Percentiles rank a stretch among this genome's conserved stretches.
These are phyloP conservation scores for Remorina albescens DNA, from an alignment of 2,797 vertebrate genomes.

Conservation along the genomic window DNA sequence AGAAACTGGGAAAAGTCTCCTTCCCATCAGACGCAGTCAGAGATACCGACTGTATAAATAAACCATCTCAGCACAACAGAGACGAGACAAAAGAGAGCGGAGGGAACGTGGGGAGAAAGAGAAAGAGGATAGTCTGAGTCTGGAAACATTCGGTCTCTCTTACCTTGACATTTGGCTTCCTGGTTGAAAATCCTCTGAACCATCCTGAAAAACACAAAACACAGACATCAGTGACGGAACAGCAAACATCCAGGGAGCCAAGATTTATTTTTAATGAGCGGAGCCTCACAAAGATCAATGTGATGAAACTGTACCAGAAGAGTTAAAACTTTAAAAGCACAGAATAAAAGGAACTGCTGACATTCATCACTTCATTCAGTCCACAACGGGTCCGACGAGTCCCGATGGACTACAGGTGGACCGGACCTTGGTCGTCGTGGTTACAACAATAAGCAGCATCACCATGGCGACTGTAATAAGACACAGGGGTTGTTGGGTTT, in stretches of 20 bases:
- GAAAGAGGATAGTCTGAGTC: not conserved
- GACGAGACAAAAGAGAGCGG: not conserved
- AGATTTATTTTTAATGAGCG: too few species aligned
- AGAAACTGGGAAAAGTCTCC: not conserved
- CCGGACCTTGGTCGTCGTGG: too few species aligned
- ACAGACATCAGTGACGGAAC: constrained; percentile 31
- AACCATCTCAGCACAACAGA: not conserved
- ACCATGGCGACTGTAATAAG: too few species aligned
- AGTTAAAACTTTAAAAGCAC: too few species aligned
- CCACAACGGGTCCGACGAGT: too few species aligned
- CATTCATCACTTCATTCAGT: too few species aligned
- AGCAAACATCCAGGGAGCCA: constrained; percentile 7
- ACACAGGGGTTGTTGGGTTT: too few species aligned
- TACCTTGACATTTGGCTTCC: constrained; percentile 84
- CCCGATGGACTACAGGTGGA: too few species aligned
- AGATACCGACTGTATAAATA: not conserved
- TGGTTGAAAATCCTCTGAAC: constrained; percentile 85
- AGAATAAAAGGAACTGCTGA: too few species aligned
- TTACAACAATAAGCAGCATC: too few species aligned
- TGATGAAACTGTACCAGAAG: too few species aligned
- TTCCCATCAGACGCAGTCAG: not conserved
- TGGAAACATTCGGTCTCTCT: constrained; percentile 22
- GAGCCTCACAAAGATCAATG: too few species aligned
- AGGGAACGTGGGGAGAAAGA: not conserved
- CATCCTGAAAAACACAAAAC: constrained; percentile 80